A percentile compares a stretch with the other conserved stretches of the same genome.
These are phyloP conservation scores for Chaitophorus viminalis DNA, from an alignment of 2,888 invertebrate species.

Conservation along the genomic window DNA sequence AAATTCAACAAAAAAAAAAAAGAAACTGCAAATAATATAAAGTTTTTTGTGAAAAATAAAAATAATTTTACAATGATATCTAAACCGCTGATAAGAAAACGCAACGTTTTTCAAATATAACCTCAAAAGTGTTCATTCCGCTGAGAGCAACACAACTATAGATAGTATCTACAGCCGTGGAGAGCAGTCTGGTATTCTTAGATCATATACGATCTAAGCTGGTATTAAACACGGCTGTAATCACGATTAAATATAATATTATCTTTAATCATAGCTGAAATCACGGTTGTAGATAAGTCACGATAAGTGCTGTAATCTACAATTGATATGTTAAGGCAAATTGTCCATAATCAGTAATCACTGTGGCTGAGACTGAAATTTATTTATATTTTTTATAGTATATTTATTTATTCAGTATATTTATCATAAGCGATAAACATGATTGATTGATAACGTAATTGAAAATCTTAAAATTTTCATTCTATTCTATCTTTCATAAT, in stretches of 20 bases:
- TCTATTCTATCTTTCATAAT: too few relatives aligned
- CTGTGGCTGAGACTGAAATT: too few relatives aligned
- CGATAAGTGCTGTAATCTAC: too few relatives aligned
- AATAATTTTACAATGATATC: slow-evolving; percentile 51
- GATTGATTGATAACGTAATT: background rate
- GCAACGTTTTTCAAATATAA: slow-evolving; percentile 60
- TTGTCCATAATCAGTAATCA: slow-evolving; percentile 11
- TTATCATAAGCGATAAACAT: background rate
- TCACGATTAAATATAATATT: too few relatives aligned
- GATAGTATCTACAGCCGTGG: too few relatives aligned
- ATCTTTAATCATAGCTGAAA: too few relatives aligned
- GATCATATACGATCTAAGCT: too few relatives aligned
- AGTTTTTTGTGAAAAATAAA: background rate
- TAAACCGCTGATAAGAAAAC: slow-evolving; percentile 59
- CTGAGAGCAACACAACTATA: background rate
- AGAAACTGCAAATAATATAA: background rate
- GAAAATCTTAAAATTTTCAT: slow-evolving; percentile 22
- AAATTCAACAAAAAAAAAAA: slow-evolving; percentile 22
- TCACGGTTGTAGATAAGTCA: too few relatives aligned
- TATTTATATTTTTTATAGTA: too few relatives aligned
- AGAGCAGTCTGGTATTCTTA: too few relatives aligned
- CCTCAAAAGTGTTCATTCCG: slow-evolving; percentile 33
- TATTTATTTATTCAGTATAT: too few relatives aligned
- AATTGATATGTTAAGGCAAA: background rate
- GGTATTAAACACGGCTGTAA: too few relatives aligned